Evolutionary conservation across 2,888 invertebrate species (phyloP).

Genomic region (Drosophila multiciliata): DNA sequence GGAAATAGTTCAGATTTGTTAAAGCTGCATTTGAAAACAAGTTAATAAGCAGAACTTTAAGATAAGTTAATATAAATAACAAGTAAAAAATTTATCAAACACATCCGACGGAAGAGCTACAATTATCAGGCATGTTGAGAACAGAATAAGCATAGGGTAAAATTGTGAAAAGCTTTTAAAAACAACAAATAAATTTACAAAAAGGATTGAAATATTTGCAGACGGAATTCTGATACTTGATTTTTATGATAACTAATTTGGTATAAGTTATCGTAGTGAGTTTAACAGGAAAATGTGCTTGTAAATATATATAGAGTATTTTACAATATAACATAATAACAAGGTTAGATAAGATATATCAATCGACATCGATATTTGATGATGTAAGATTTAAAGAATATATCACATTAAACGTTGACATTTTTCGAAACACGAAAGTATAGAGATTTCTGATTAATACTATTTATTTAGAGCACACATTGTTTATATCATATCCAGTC

Average conservation of each 20-base stretch:
- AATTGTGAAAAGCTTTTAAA: not conserved
- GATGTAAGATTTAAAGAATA: not conserved
- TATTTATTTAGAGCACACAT: not conserved
- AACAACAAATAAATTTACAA: not conserved
- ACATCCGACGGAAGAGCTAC: not conserved
- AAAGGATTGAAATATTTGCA: not conserved
- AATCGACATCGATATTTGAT: not conserved
- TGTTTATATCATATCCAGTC: not conserved
- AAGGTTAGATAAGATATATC: not conserved
- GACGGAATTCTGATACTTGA: not conserved
- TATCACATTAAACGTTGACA: not conserved
- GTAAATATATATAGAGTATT: not conserved
- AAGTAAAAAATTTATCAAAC: not conserved
- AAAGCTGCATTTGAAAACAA: slow-evolving; percentile 19
- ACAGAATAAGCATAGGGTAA: not conserved
- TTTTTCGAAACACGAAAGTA: not conserved
- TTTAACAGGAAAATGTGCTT: not conserved
- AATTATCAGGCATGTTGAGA: not conserved
- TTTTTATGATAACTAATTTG: not conserved
- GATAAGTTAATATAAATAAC: not conserved
- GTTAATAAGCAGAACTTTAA: not conserved
- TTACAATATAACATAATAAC: not conserved
- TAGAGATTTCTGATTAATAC: not conserved
- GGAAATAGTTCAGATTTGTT: not conserved
- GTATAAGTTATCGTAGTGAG: too few species aligned